Conservation (phyloP, 2,888 invertebrate genomes). For the Trichopoda pennipes region DNA sequence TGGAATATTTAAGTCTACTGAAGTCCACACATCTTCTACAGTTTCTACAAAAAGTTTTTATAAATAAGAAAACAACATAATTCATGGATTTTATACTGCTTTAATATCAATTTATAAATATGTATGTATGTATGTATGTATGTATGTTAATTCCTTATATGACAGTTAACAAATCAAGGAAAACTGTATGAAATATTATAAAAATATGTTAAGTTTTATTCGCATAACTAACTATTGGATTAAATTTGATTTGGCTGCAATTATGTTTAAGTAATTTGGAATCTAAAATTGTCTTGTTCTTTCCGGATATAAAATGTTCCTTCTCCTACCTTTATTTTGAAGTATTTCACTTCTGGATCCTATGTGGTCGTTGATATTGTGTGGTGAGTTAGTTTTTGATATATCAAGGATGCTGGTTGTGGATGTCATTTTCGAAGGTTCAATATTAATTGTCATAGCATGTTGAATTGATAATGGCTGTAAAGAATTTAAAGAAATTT, state of each 20-base stretch:
- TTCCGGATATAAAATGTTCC: conserved; percentile 88
- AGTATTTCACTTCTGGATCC: not conserved
- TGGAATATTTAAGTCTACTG: conserved; percentile 80
- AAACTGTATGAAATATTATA: not conserved
- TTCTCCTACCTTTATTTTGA: conserved; percentile 85
- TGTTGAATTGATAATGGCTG: conserved; percentile 16
- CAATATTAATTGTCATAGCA: not conserved
- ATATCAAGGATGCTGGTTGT: not conserved
- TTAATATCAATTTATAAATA: conserved; percentile 31
- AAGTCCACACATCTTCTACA: conserved; percentile 80
- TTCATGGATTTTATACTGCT: conserved; percentile 64
- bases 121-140: too few species aligned
- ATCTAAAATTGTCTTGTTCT: conserved; percentile 83
- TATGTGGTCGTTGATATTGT: conserved; percentile 22
- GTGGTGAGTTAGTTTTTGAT: too few species aligned
- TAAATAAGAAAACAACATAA: conserved; percentile 60
- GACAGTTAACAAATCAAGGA: not conserved
- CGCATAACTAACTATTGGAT: too few species aligned
- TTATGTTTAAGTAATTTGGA: conserved; percentile 25
- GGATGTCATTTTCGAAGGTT: not conserved
- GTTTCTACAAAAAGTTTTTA: conserved; percentile 72
- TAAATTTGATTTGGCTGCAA: conserved; percentile 57
- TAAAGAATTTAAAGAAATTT: conserved; percentile 16
- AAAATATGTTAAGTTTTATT: too few species aligned
- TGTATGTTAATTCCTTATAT: too few species aligned